Base-by-base conservation (phyloP, 1,140 invertebrate species). In the Helicoverpa zea region DNA sequence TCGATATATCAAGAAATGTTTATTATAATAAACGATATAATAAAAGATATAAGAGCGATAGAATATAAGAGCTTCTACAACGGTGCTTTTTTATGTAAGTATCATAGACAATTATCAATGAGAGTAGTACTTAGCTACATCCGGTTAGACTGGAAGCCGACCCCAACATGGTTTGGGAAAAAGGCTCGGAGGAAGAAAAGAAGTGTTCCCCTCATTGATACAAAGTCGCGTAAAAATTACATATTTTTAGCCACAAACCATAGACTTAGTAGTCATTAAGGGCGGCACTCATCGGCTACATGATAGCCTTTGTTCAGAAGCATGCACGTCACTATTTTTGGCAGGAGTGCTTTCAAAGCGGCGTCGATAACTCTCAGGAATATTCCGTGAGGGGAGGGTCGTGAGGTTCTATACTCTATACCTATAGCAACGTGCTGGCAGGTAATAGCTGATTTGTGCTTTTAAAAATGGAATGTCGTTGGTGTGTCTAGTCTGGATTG, bases 321-420 rank as follows among this genome's bases (percentile, higher is more conserved):
- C 66, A 54, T 70, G 66, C 66, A 64, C 61, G 70, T 58, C 30
- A 58, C 51, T 73, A 73, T 73, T 73, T 73, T 73, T 56, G 70
- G 70, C 29, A 73, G 35, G 54, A 70, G 66, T n/a, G 49, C 56
- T 11, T 23, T 58, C 3, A n/a, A 70, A 54, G 73, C 35, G 73
- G 11, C n/a, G 56, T 59, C 73, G 73, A 75, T 75, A 75, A 61
- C 43, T 56, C 70, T 75, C 54, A 61, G 18, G 18, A 35, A 35
- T 56, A 9, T 11, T 47, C 73, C 7, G 12, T 49, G 58, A 61
- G 58, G 56, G 73, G 73, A 49, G 43, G 14, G 49, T 13, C 35
- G 54, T 75, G 54, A 49, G 30, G 13, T 9, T 13, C 3, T 61
- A 75, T 58, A 75, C 35, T 13, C 3, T 61, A 75, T 58, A 75